Evolutionary conservation across 2,797 vertebrate species (phyloP).

Genomic region (Pampus argenteus): DNA sequence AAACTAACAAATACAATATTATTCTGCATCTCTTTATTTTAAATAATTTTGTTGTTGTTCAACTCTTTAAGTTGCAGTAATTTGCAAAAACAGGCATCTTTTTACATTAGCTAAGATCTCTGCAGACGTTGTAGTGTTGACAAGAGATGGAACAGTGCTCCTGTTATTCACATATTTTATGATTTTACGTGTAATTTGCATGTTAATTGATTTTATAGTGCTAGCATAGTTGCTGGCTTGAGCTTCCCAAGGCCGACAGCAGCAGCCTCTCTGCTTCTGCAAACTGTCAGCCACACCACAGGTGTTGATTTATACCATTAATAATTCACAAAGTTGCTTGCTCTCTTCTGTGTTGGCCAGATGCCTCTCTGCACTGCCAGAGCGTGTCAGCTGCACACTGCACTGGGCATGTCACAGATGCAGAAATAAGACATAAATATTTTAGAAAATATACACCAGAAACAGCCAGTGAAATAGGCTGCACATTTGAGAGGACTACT

Average conservation of each 20-base stretch:
- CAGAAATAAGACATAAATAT: slow-evolving; percentile 92
- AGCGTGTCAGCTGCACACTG: slow-evolving; percentile 90
- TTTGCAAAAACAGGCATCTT: not conserved
- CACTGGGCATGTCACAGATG: slow-evolving; percentile 87
- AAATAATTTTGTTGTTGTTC: not conserved
- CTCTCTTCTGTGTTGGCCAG: slow-evolving; percentile 87
- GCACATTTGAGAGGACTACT: slow-evolving; percentile 35
- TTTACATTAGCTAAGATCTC: slow-evolving; percentile 3
- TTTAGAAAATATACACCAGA: slow-evolving; percentile 88
- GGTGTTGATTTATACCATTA: slow-evolving; percentile 94
- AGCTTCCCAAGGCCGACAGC: slow-evolving; percentile 23
- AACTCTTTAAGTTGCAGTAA: not conserved
- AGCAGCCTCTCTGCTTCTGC: slow-evolving; percentile 38
- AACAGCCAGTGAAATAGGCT: slow-evolving; percentile 77
- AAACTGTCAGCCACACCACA: slow-evolving; percentile 75
- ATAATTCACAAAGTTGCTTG: slow-evolving; percentile 92
- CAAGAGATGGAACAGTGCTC: not conserved
- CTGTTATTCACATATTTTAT: not conserved
- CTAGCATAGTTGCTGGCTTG: not conserved
- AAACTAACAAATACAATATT: not conserved
- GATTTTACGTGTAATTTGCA: slow-evolving; percentile 3
- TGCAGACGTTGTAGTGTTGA: not conserved
- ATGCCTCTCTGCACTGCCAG: slow-evolving; percentile 87
- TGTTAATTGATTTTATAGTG: not conserved
- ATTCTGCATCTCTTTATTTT: too few relatives aligned